These are phyloP conservation scores for Acanthornis magna DNA, from an alignment of 2,797 vertebrate genomes.

Conservation along the genomic window DNA sequence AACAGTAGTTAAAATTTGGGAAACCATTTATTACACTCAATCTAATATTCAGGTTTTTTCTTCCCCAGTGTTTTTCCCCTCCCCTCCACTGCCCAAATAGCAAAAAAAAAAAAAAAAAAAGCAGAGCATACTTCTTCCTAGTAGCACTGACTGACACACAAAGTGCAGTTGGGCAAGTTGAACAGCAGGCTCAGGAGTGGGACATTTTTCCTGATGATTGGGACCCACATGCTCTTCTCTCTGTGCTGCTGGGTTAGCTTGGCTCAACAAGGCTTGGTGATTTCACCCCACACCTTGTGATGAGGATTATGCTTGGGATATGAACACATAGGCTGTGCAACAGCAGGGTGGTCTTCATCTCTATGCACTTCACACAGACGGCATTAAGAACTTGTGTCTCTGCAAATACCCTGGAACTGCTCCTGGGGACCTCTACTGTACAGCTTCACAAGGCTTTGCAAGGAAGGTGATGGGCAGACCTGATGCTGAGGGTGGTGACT, in stretches of 20 bases:
- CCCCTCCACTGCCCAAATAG: neutral
- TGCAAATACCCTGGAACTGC: neutral
- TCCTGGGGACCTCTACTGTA: fast-evolving
- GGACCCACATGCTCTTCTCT: fast-evolving
- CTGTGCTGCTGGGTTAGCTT: neutral
- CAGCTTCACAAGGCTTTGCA: neutral
- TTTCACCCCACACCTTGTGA: neutral
- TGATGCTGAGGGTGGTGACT: neutral
- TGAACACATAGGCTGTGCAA: fast-evolving
- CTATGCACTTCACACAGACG: neutral
- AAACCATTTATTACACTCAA: neutral
- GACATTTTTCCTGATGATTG: neutral
- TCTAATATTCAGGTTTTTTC: neutral
- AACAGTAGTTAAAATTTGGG: neutral
- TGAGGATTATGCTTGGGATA: neutral
- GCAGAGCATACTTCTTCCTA: neutral
- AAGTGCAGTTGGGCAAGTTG: neutral
- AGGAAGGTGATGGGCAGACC: neutral
- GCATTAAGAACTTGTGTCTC: neutral
- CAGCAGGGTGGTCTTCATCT: neutral
- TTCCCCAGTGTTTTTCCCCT: neutral
- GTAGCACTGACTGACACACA: neutral
- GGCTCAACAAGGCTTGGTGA: neutral
- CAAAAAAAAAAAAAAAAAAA: neutral
- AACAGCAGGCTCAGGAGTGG: neutral